phyloP scores from a whole-genome alignment of 2,888 invertebrate genomes.

The Nasonovia ribisnigri region DNA sequence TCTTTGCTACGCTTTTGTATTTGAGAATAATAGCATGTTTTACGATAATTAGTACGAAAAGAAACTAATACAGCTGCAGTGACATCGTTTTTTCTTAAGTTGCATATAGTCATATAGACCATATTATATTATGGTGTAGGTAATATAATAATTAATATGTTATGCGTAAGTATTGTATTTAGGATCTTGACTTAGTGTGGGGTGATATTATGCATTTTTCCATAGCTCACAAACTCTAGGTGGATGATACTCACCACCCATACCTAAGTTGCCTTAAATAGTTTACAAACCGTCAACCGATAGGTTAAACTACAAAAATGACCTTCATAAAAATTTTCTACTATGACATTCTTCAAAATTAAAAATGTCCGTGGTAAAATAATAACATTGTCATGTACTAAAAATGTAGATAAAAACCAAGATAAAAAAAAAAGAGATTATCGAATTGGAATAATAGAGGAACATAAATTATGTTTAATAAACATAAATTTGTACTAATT shows the following conservation, averaged over 20 bases:
- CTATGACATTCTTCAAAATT: too few species aligned
- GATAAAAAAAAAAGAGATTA: too few species aligned
- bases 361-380: too few species aligned
- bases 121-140: neutral
- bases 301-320: neutral
- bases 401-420: too few species aligned
- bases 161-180: neutral
- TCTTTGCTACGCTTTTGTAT: neutral
- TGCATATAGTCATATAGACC: neutral
- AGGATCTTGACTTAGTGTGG: neutral
- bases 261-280: neutral
- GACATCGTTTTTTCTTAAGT: neutral
- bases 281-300: neutral
- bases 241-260: fast-evolving
- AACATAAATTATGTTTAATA: too few species aligned
- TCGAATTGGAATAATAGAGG: too few species aligned
- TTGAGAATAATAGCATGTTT: neutral
- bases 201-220: neutral
- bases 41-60: neutral
- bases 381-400: too few species aligned
- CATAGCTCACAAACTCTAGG: neutral
- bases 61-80: neutral
- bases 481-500: too few species aligned
- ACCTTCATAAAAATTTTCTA: too few species aligned
- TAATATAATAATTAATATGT: neutral